phyloP scores from a whole-genome alignment of 2,113 vertebrate species.

The Scomber colias region DNA sequence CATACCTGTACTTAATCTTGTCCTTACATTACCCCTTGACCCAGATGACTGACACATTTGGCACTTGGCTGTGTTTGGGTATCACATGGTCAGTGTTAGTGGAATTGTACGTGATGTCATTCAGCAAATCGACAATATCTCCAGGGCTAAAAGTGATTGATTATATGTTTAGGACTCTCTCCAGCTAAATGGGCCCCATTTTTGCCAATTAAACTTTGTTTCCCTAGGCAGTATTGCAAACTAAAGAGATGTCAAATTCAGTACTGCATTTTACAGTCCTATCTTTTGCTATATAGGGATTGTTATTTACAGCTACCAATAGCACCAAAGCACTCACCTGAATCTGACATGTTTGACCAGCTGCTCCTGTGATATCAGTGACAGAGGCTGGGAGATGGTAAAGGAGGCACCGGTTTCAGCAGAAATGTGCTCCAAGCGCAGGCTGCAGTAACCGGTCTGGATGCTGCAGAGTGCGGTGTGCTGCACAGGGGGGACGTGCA shows the following conservation, averaged over 20 bases:
- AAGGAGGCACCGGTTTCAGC: background rate
- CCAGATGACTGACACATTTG: slow-evolving; percentile 49
- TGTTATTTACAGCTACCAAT: background rate
- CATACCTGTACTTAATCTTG: slow-evolving; percentile 13
- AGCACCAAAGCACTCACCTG: slow-evolving; percentile 44
- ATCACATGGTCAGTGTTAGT: slow-evolving; percentile 27
- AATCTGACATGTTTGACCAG: slow-evolving; percentile 14
- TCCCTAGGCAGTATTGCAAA: background rate
- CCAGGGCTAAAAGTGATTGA: background rate
- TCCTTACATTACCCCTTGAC: slow-evolving; percentile 26
- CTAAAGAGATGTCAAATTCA: background rate
- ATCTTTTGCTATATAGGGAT: too few relatives aligned
- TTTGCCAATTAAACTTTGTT: slow-evolving; percentile 11
- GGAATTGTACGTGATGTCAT: slow-evolving; percentile 21
- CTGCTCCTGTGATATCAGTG: slow-evolving; percentile 13
- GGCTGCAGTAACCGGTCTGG: slow-evolving; percentile 58
- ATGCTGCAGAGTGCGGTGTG: slow-evolving; percentile 64
- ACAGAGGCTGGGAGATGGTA: background rate
- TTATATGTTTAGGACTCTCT: too few relatives aligned
- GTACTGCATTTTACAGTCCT: background rate
- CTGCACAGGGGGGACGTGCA: slow-evolving; percentile 42
- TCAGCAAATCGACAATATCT: slow-evolving; percentile 21
- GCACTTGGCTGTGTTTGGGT: slow-evolving; percentile 17
- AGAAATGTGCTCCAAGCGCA: slow-evolving; percentile 10
- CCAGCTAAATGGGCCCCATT: background rate